phyloP scores from a whole-genome alignment of 2,113 vertebrate species.

The Xiphophorus maculatus region DNA sequence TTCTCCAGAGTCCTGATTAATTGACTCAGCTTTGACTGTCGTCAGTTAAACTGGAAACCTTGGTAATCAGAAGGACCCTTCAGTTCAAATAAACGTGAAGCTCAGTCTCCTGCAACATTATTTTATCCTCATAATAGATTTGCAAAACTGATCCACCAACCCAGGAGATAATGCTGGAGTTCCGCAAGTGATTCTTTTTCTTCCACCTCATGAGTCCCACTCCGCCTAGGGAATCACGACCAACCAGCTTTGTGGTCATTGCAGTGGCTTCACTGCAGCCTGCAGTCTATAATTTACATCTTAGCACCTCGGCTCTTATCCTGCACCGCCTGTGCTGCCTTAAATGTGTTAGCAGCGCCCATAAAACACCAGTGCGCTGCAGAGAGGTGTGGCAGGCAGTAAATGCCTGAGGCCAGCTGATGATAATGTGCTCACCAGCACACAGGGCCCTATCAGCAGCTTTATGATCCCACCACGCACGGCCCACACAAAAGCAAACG shows the following conservation, averaged over 20 bases:
- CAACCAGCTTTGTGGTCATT: constrained; percentile 46
- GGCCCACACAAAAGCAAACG: constrained; percentile 7
- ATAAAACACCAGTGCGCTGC: constrained; percentile 68
- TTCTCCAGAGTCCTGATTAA: too few species aligned
- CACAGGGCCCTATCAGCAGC: constrained; percentile 37
- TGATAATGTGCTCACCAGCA: constrained; percentile 68
- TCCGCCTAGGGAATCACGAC: constrained; percentile 32
- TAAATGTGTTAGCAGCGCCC: constrained; percentile 42
- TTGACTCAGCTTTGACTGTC: too few species aligned
- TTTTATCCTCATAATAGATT: not conserved
- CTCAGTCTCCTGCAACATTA: constrained; percentile 6
- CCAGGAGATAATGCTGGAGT: constrained; percentile 17
- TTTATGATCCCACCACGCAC: constrained; percentile 54
- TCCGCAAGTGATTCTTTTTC: constrained; percentile 22
- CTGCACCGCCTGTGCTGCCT: constrained; percentile 27
- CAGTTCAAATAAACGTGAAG: not conserved
- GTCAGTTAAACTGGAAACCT: constrained; percentile 14
- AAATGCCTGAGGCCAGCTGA: constrained; percentile 68
- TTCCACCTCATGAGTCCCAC: constrained; percentile 38
- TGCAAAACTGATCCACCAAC: not conserved
- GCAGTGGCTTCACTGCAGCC: constrained; percentile 33
- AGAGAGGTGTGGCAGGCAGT: constrained; percentile 61
- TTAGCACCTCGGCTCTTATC: constrained; percentile 6
- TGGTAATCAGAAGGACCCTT: not conserved
- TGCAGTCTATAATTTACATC: constrained; percentile 58